phyloP scores from a whole-genome alignment of 2,888 invertebrate genomes.

The Mechanitis mazaeus region DNA sequence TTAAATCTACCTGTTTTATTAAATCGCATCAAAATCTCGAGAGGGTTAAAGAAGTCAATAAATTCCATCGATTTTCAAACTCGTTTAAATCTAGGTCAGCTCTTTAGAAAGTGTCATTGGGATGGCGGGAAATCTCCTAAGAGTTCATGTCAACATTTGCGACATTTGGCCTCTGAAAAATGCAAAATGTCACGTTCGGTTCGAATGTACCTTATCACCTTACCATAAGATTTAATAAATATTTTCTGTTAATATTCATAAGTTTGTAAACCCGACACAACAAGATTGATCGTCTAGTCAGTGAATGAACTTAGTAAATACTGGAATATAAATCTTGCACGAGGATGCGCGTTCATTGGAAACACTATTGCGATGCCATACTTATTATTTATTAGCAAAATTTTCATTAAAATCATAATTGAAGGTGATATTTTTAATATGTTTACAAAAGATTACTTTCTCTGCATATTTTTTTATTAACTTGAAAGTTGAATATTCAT shows the following conservation, averaged over 20 bases:
- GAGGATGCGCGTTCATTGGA: constrained; percentile 6
- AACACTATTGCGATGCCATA: not conserved
- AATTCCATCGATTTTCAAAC: constrained; percentile 18
- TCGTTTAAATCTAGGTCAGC: constrained; percentile 32
- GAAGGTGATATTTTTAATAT: too few relatives aligned
- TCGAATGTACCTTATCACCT: constrained; percentile 11
- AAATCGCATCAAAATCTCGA: constrained; percentile 1
- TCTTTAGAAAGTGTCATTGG: constrained; percentile 38
- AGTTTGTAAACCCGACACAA: constrained; percentile 30
- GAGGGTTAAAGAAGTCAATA: constrained; percentile 9
- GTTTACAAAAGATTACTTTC: too few relatives aligned
- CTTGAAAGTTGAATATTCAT: too few relatives aligned
- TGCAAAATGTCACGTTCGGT: constrained; percentile 21
- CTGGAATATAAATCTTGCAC: constrained; percentile 9
- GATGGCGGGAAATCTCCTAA: constrained; percentile 38
- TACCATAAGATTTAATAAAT: constrained; percentile 17
- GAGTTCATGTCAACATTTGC: constrained; percentile 41
- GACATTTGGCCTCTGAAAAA: constrained; percentile 31
- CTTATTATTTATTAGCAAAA: not conserved
- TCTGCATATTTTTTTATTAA: too few relatives aligned
- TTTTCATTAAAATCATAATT: not conserved
- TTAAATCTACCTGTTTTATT: not conserved
- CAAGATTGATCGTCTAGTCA: constrained; percentile 43
- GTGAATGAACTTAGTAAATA: constrained; percentile 44
- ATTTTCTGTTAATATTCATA: constrained; percentile 11